phyloP scores from a whole-genome alignment of 2,113 vertebrate genomes.

The Xiphophorus maculatus region DNA sequence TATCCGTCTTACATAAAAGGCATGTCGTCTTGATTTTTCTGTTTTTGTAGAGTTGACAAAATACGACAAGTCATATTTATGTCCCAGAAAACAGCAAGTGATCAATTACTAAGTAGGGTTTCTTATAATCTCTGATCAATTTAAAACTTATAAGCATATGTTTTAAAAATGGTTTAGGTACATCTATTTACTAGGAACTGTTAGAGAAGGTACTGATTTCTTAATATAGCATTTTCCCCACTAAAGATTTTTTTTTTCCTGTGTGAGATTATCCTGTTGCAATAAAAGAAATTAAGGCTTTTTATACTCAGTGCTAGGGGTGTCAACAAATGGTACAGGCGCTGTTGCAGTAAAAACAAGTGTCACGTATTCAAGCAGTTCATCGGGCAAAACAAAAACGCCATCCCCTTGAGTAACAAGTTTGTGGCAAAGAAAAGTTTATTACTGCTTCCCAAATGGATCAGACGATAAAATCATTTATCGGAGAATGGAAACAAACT shows the following conservation, averaged over 20 bases:
- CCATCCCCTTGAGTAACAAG: slow-evolving; percentile 62
- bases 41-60: too few species aligned
- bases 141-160: too few species aligned
- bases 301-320: neutral
- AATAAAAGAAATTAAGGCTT: neutral
- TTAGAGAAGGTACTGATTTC: too few species aligned
- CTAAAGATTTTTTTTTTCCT: neutral
- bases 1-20: too few species aligned
- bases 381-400: slow-evolving; percentile 59
- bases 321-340: slow-evolving; percentile 34
- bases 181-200: too few species aligned
- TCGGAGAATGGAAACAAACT: slow-evolving; percentile 61
- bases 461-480: slow-evolving; percentile 65
- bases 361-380: slow-evolving; percentile 57
- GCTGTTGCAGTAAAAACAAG: slow-evolving; percentile 47
- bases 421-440: slow-evolving; percentile 53
- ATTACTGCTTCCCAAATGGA: slow-evolving; percentile 75
- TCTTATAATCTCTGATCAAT: too few species aligned
- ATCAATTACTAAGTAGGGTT: too few species aligned
- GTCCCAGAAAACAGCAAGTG: too few species aligned
- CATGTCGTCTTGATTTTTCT: too few species aligned
- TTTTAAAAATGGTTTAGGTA: too few species aligned
- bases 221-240: neutral
- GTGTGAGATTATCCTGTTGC: neutral
- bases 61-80: too few species aligned